These are phyloP conservation scores for Hippocampus guttulatus DNA, from an alignment of 2,113 vertebrate species.

Conservation along the genomic window DNA sequence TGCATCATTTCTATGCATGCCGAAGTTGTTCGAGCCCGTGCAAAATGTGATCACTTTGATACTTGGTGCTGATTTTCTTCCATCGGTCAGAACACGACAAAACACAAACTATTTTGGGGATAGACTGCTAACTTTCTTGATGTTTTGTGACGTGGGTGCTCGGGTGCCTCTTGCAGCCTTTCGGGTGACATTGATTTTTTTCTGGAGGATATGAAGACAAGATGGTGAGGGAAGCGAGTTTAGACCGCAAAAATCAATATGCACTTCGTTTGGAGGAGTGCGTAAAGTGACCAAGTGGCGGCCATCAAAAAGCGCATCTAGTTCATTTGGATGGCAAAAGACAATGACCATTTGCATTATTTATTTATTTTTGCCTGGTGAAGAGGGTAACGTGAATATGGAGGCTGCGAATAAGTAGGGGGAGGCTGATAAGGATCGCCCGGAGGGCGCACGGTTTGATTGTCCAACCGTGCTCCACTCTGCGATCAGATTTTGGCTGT, in stretches of 20 bases:
- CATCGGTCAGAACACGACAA: constrained; percentile 18
- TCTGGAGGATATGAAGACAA: constrained; percentile 32
- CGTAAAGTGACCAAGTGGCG: constrained; percentile 1
- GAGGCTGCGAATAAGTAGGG: constrained; percentile 58
- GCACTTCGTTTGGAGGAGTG: not conserved
- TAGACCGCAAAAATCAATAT: constrained; percentile 13
- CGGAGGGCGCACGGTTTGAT: constrained; percentile 42
- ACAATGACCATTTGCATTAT: constrained; percentile 67
- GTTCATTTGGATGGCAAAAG: constrained; percentile 35
- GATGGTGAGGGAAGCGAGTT: constrained; percentile 4
- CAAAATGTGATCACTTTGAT: constrained; percentile 7
- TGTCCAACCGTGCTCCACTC: constrained; percentile 10
- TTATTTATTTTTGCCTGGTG: constrained; percentile 53
- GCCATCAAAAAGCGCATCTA: constrained; percentile 3
- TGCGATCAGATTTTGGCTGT: constrained; percentile 38
- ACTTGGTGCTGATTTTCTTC: not conserved
- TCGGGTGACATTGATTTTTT: constrained; percentile 35
- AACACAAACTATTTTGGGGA: not conserved
- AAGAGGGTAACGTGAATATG: constrained; percentile 72
- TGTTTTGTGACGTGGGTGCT: constrained; percentile 24
- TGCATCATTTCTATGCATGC: constrained; percentile 4
- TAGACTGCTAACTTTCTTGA: constrained; percentile 47
- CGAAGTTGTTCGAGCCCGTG: constrained; percentile 48
- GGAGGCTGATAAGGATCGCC: constrained; percentile 57
- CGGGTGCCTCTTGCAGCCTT: constrained; percentile 6